Evolutionary conservation across 1,140 invertebrate species (phyloP), one percentile per base, ranked within the genome.

Genomic region (Heliconius hewitsoni): DNA sequence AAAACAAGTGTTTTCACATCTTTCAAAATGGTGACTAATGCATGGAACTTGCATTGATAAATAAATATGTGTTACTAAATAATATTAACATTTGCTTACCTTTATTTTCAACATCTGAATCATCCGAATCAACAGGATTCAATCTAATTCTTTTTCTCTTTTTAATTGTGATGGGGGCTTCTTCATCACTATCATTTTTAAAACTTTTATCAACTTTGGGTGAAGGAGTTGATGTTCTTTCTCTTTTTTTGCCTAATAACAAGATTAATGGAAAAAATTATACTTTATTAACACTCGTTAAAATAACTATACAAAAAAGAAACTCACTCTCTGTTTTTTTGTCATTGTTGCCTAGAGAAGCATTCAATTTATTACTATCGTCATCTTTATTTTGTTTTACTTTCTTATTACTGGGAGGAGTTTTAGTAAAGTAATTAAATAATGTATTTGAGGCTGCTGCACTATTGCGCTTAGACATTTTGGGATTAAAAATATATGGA

Each of bases 381-480:
- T 71, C 75, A 83, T 88, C 82, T 39, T 46, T 71, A 74, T 55
- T 91, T 70, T 71, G 80, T 88, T 91, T 93, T 57, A 73, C 71
- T 77, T 82, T 95, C 81, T 90, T 95, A 87, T 84, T 94, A 84
- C 93, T 86, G 5, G 93, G 95, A 19, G 95, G 95, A 5, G 95
- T 95, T 89, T 95, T 95, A 18, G 90, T 79, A 81, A 96, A 96
- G 84, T 96, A 96, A 85, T 96, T 96, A 70, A 96, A 95, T n/a
- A 96, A 82, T 0, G 95, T 96, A 85, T 96, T 96, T n/a, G 86
- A 80, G 82, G 66, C 85, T 80, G 77, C 91, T 82, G 72, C 86
- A 71, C 89, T 93, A 81, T 92, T 94, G 73, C 94, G 86, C 82
- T 95, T 95, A 27, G 93, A 94, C 94, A 95, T 95, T 81, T 50